Percentiles rank a stretch among this genome's conserved stretches.
These are phyloP conservation scores for Cosmia pyralina DNA, from an alignment of 2,888 invertebrate species.

Conservation along the genomic window DNA sequence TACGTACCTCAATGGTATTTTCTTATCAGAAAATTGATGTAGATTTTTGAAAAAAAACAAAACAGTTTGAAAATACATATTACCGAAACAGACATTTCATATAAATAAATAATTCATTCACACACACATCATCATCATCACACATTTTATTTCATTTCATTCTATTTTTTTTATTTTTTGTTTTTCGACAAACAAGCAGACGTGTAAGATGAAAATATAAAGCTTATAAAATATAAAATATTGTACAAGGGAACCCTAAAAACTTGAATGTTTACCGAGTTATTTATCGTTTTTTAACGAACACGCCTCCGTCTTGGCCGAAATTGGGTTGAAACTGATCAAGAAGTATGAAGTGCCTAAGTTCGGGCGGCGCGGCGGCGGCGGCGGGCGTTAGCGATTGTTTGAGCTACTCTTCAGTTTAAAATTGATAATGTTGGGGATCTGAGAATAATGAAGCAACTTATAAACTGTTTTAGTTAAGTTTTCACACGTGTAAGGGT, in stretches of 20 bases:
- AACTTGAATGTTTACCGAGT: conserved; percentile 70
- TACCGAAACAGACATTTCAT: background rate
- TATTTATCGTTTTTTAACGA: conserved; percentile 76
- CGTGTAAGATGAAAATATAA: background rate
- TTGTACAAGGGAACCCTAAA: conserved; percentile 24
- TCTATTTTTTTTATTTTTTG: no score
- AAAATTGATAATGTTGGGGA: conserved; percentile 58
- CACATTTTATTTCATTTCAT: no score
- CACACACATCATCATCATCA: no score
- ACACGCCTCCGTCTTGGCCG: conserved; percentile 56
- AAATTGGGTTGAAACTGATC: conserved; percentile 63
- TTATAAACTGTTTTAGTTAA: conserved; percentile 26
- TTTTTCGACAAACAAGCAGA: background rate
- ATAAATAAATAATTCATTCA: no score
- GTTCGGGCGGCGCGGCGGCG: no score
- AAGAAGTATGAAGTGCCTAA: conserved; percentile 55
- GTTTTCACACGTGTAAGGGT: background rate
- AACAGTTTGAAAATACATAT: background rate
- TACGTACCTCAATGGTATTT: background rate
- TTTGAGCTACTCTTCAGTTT: conserved; percentile 49
- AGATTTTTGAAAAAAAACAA: background rate
- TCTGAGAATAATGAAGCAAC: conserved; percentile 47
- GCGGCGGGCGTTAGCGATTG: conserved; percentile 47
- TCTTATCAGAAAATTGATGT: background rate
- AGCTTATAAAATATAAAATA: background rate